Base-by-base conservation (phyloP, 2,113 vertebrate species). In the Raphicerus campestris region DNA sequence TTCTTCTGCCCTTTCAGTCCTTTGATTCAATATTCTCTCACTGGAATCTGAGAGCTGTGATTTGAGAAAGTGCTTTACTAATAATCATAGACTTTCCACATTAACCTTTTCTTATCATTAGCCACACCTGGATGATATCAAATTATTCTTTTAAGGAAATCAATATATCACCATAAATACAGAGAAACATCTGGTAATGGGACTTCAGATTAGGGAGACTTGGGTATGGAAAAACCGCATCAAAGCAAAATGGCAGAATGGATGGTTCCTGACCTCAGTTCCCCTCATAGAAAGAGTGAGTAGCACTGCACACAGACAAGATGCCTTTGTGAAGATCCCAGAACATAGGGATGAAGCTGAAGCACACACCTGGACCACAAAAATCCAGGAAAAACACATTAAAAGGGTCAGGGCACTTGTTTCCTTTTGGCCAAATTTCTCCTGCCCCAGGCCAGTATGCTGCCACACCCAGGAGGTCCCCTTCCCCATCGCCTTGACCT, bases 81-180 rank as follows among this genome's bases (percentile, higher is more conserved):
- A 98, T 91, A 97, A 96, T 96, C 88, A 88, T 90, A 70, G 88
- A 96, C 97, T 96, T 96, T 87, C 45, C 80, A 32, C 35, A 95
- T 92, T 96, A 95, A 96, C 85, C 85, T 97, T 97, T 97, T 92
- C 87, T 95, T 98, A 91, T 82, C 90, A 91, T 91, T 96, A 93
- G 90, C 87, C 89, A 95, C 84, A 95, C 75, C 77, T 98, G 95
- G 90, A 96, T 92, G 92, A 85, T 93, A 96, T 81, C 39, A 93
- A 97, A 95, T 97, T 96, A 96, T 97, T 96, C 84, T 96, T 93
- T 96, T 97, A 95, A 96, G 61, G 84, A 97, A 97, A 97, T 87
- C 88, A 95, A 97, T 97, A 73, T 55, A 84, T 96, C 96, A 96
- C 87, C 77, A 24, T 89, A 97, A 82, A 35, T 42, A 45, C 15